These are phyloP conservation scores for Chaenodraco wilsoni DNA, from an alignment of 2,797 vertebrate species.

Conservation along the genomic window DNA sequence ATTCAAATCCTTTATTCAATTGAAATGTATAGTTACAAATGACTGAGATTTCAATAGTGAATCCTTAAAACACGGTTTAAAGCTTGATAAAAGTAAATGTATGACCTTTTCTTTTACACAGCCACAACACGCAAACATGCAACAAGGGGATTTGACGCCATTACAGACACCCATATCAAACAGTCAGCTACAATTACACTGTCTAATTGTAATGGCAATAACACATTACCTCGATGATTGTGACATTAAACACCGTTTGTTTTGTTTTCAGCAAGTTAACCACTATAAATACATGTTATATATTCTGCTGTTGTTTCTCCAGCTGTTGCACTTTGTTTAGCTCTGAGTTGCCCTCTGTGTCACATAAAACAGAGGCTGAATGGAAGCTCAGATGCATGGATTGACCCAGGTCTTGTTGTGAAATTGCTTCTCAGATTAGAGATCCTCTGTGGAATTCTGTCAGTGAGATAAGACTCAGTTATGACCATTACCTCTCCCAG, in stretches of 20 bases:
- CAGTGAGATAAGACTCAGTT: conserved; percentile 16
- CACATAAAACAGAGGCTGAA: conserved; percentile 19
- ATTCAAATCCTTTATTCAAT: too few species aligned
- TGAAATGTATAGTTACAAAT: too few species aligned
- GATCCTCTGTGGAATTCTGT: conserved; percentile 18
- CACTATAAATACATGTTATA: background rate
- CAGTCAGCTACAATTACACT: background rate
- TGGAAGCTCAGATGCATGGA: conserved; percentile 15
- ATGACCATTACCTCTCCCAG: conserved; percentile 1
- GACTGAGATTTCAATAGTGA: too few species aligned
- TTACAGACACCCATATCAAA: too few species aligned
- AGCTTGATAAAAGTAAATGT: too few species aligned
- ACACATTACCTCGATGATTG: conserved; percentile 14
- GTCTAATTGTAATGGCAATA: conserved; percentile 11
- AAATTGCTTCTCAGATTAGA: conserved; percentile 27
- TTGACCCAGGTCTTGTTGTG: conserved; percentile 13
- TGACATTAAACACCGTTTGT: background rate
- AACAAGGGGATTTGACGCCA: too few species aligned
- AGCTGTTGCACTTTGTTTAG: conserved; percentile 13
- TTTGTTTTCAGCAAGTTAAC: conserved; percentile 5
- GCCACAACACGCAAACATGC: too few species aligned
- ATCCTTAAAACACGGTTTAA: too few species aligned
- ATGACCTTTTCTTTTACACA: too few species aligned
- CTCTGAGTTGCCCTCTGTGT: conserved; percentile 7
- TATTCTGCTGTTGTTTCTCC: background rate